A percentile compares a stretch with the other conserved stretches of the same genome.
Conservation (phyloP, 2,113 vertebrate species). For the Crypturellus undulatus region DNA sequence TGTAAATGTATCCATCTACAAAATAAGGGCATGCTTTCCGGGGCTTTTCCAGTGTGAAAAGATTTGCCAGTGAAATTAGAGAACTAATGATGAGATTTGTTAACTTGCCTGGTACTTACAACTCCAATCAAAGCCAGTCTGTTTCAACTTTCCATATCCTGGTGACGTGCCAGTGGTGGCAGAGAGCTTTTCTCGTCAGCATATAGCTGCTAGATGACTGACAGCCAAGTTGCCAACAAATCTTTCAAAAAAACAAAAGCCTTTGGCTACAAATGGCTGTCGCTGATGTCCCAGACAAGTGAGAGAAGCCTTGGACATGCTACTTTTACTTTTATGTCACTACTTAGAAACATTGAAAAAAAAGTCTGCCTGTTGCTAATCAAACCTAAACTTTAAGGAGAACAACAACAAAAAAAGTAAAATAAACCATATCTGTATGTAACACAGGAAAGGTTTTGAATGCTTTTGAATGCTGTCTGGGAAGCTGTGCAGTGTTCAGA, state of each 20-base stretch:
- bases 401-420: neutral
- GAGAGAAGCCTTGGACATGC: neutral
- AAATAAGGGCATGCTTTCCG: neutral
- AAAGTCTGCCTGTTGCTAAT: neutral
- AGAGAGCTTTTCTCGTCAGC: slow-evolving; percentile 11
- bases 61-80: slow-evolving; percentile 51
- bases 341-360: slow-evolving; percentile 20
- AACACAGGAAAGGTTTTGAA: neutral
- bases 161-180: neutral
- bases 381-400: neutral
- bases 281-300: neutral
- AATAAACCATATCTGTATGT: neutral
- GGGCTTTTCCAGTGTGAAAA: slow-evolving; percentile 13
- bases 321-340: neutral
- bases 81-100: slow-evolving; percentile 25
- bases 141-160: slow-evolving; percentile 44
- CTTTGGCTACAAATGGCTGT: neutral
- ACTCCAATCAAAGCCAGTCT: slow-evolving; percentile 27
- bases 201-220: neutral
- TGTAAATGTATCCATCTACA: slow-evolving; percentile 2
- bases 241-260: neutral
- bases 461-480: neutral
- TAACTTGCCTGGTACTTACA: slow-evolving; percentile 7
- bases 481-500: neutral
- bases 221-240: neutral